These are phyloP conservation scores for Eupeodes corollae DNA, from an alignment of 1,140 invertebrate genomes.

Conservation along the genomic window DNA sequence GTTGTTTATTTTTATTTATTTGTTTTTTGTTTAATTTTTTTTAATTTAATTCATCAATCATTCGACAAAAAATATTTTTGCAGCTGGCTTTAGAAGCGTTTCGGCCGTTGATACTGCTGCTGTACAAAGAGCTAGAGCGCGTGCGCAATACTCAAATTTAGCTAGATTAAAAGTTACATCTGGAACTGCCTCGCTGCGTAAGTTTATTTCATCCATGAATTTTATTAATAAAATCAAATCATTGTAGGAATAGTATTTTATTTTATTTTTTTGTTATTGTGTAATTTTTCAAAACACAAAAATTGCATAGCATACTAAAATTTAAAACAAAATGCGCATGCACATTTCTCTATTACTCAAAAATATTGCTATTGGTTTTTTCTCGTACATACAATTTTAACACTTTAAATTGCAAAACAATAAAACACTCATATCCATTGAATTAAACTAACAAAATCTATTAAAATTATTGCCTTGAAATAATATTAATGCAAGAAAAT, in stretches of 20 bases:
- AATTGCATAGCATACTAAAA: no score
- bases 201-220: slow-evolving; percentile 37
- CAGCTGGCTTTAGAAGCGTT: slow-evolving; percentile 59
- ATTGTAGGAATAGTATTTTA: slow-evolving; percentile 3
- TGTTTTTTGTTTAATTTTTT: background rate
- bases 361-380: no score
- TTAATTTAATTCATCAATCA: background rate
- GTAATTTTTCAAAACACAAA: no score
- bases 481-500: background rate
- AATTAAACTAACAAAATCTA: no score
- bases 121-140: slow-evolving; percentile 69
- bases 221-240: background rate
- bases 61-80: slow-evolving; percentile 1
- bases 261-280: background rate
- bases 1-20: background rate
- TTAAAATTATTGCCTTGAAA: no score
- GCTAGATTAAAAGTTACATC: slow-evolving; percentile 58
- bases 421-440: no score
- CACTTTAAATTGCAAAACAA: no score
- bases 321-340: no score
- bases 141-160: slow-evolving; percentile 66
- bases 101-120: slow-evolving; percentile 88
- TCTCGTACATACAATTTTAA: no score
- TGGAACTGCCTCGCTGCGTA: slow-evolving; percentile 60
- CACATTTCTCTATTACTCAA: no score